Base-by-base conservation (phyloP, 2,797 vertebrate genomes). In the Pygocentrus nattereri region DNA sequence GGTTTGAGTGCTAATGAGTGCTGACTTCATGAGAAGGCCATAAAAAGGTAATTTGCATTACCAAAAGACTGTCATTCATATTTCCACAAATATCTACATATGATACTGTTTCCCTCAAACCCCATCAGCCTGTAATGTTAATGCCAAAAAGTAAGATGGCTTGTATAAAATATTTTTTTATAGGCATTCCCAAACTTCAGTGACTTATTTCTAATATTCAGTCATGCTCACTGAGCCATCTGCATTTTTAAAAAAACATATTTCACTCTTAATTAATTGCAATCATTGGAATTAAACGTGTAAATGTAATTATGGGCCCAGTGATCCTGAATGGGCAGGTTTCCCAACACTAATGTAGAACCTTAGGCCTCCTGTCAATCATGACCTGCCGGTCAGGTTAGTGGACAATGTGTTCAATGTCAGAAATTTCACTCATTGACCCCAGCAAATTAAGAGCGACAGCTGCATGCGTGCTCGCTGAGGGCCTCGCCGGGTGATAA, bases 301-400 rank as follows among this genome's bases (percentile, higher is more conserved):
- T 30, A 64, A 18, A 64, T 21, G 8, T 18, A 61, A 13, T 61
- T 59, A 11, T 12, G 11, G 10, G 10, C 21, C 27, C 23, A 27
- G 12, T 61, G 25, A 27, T 7, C 4, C 25, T 25, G 18, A 41
- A 74, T 1, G 8, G 1, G 76, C 25, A 59, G 2, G 15, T 21
- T 78, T 47, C 54, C 25, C 50, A 59, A 4, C 15, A 25, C 21
- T 62, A 79, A 59, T 27, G 34, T 30, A 31, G 72, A 72, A 52
- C 18, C 77, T 8, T 11, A 4, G 10, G 11, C 41, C 4, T 79
- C 38, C n/a, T 68, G 19, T 68, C 65, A 34, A n/a, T 73, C 56
- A 49, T 15, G 12, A 72, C 56, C 78, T 62, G 77, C 8, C 10
- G 19, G 10, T 49, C 67, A 76, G 78, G 49, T 80, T 58, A 70